Conservation (phyloP, 2,113 vertebrate species). For the Sinocyclocheilus maitianheensis region DNA sequence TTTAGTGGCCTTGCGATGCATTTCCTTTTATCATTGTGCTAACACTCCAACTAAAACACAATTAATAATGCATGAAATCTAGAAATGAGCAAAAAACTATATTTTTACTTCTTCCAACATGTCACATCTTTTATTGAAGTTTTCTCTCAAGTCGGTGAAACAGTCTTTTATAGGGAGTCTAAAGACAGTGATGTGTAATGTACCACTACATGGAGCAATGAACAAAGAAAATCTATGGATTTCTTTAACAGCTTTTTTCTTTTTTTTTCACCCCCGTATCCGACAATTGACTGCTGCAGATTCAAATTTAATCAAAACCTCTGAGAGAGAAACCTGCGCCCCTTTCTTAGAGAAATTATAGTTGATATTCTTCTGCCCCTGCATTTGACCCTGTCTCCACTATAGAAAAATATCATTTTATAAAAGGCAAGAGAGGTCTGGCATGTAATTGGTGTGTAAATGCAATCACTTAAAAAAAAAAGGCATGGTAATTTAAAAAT, state of each 20-base stretch:
- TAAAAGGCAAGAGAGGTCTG: not conserved
- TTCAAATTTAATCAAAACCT: slow-evolving; percentile 23
- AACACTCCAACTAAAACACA: slow-evolving; percentile 30
- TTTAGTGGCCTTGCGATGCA: slow-evolving; percentile 23
- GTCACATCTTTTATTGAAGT: not conserved
- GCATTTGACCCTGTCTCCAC: not conserved
- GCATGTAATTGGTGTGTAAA: not conserved
- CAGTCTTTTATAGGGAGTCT: too few species aligned
- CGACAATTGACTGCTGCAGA: not conserved
- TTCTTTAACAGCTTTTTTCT: too few species aligned
- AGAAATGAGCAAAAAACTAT: slow-evolving; percentile 24
- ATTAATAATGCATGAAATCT: slow-evolving; percentile 52
- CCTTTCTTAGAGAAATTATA: slow-evolving; percentile 12
- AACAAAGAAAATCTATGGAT: too few species aligned
- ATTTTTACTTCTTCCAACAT: not conserved
- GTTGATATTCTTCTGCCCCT: not conserved
- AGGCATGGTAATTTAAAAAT: not conserved
- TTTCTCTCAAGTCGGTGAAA: not conserved
- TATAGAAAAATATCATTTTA: slow-evolving; percentile 20
- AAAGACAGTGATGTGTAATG: too few species aligned
- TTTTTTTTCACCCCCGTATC: not conserved
- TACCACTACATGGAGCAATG: too few species aligned
- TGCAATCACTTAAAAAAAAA: not conserved
- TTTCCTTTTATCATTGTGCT: slow-evolving; percentile 29
- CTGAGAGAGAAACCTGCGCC: not conserved